Conservation (phyloP, 2,113 vertebrate species). For the Panthera uncia region DNA sequence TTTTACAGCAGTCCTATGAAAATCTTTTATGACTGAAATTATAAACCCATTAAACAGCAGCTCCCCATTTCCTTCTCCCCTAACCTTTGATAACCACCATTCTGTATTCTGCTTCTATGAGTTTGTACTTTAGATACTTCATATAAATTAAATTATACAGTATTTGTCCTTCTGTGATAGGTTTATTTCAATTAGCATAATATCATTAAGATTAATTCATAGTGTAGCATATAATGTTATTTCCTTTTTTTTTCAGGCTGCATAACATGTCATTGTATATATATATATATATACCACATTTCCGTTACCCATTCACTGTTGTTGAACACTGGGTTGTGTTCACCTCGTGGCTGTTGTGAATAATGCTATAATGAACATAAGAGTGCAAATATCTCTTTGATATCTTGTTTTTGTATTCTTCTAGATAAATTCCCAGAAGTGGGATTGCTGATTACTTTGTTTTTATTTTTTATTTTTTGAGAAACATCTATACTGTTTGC, state of each 20-base stretch:
- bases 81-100: neutral
- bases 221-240: neutral
- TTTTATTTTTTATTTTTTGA: neutral
- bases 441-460: neutral
- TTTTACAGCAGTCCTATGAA: neutral
- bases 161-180: neutral
- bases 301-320: neutral
- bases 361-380: neutral
- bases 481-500: neutral
- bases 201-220: neutral
- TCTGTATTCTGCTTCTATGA: neutral
- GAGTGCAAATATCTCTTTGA: neutral
- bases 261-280: neutral
- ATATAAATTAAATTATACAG: neutral
- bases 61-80: neutral
- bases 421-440: neutral
- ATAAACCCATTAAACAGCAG: neutral
- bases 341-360: neutral
- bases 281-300: neutral
- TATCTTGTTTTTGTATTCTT: neutral
- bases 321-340: neutral
- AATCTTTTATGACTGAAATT: neutral
- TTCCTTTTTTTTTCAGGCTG: neutral
- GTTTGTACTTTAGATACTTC: neutral
- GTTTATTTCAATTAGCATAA: neutral